Evolutionary conservation across 2,888 invertebrate genomes (phyloP).

Genomic region (Boloria selene): DNA sequence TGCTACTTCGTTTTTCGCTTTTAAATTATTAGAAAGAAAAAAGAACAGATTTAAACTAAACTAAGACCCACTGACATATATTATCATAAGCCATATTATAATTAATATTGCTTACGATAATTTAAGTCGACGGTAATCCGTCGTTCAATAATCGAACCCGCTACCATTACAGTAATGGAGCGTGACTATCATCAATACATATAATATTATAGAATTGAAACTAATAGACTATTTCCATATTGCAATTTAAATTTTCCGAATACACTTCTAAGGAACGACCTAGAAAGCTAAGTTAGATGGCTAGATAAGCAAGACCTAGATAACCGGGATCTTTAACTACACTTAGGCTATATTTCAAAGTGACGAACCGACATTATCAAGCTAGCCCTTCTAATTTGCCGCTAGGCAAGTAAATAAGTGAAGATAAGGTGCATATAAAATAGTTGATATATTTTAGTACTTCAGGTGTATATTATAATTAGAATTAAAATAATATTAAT

Average conservation of each 20-base stretch:
- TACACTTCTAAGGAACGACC: slow-evolving; percentile 47
- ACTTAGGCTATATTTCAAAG: slow-evolving; percentile 40
- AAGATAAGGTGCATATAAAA: slow-evolving; percentile 14
- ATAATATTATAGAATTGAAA: not conserved
- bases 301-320: slow-evolving; percentile 45
- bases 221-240: not conserved
- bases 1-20: no score
- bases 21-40: no score
- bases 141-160: no score
- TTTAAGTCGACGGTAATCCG: no score
- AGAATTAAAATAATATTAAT: not conserved
- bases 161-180: no score
- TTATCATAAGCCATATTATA: no score
- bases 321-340: slow-evolving; percentile 43
- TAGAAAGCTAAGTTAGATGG: slow-evolving; percentile 42
- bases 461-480: not conserved
- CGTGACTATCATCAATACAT: not conserved
- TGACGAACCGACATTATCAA: slow-evolving; percentile 33
- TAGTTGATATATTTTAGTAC: not conserved
- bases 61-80: no score
- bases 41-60: no score
- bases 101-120: no score
- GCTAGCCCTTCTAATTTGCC: slow-evolving; percentile 26
- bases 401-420: slow-evolving; percentile 21
- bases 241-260: slow-evolving; percentile 22